Evolutionary conservation across 2,888 invertebrate genomes (phyloP), one percentile per base, ranked within the genome.

Genomic region (Trachelus troglodyta): DNA sequence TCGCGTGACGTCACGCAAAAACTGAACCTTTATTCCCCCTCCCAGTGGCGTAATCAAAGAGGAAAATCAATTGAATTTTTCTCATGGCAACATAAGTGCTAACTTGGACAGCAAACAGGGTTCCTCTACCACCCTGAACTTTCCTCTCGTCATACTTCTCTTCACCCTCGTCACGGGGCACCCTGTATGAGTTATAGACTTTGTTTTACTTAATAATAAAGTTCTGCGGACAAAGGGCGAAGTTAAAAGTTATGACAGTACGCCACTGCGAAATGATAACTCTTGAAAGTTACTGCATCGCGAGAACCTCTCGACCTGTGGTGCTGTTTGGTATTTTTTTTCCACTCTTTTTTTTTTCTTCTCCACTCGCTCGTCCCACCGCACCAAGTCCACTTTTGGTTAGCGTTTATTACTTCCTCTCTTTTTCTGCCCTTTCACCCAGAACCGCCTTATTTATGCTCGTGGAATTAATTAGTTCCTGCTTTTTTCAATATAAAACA

Each of bases 151-250:
- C 74, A 34, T 74, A n/a, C 69, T 77, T 69, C 68, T 68, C 56
- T 23, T 37, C 34, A 69, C 74, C 74, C 77, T 74, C 71, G 76
- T 74, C 33, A 71, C 34, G 79, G 68, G 40, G 40, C 15, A 40
- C 15, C 15, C 15, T 6, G 40, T 15, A 40, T 74, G 83, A 87
- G 83, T 85, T 86, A 82, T 79, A 80, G 81, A 84, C 82, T 82
- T 82, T 79, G 82, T 83, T 85, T 83, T 81, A 83, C 81, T 84
- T 84, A 83, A 85, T 86, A 87, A 86, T 81, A 86, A 86, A 84
- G 84, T 87, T 86, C 79, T 77, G 23, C 56, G 69, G 12, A 15
- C 15, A 37, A 34, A 34, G 40, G 33, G n/a, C 68, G 75, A 77
- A 76, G 81, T 78, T 79, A 80, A 81, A 83, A 76, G 81, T 75